phyloP scores from a whole-genome alignment of 2,888 invertebrate species.

The Orthosia cruda region DNA sequence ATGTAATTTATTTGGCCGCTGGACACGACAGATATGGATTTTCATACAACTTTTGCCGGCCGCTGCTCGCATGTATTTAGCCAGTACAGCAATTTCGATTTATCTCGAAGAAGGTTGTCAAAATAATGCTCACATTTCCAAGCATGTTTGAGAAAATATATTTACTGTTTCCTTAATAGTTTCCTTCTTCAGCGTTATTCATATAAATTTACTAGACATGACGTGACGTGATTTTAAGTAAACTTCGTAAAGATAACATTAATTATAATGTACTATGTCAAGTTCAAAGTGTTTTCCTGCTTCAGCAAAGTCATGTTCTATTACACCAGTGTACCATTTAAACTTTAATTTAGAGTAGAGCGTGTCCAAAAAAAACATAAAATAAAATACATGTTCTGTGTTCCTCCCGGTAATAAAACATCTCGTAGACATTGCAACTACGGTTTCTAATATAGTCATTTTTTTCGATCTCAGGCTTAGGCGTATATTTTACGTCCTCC shows the following conservation, averaged over 20 bases:
- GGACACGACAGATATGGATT: too few relatives aligned
- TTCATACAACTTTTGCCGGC: too few relatives aligned
- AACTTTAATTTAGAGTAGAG: slow-evolving; percentile 28
- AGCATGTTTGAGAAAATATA: too few relatives aligned
- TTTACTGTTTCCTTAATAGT: too few relatives aligned
- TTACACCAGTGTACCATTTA: slow-evolving; percentile 32
- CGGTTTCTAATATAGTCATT: slow-evolving; percentile 44
- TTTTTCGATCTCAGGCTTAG: slow-evolving; percentile 32
- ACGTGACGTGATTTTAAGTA: not conserved
- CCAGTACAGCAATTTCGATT: too few relatives aligned
- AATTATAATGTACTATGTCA: not conserved
- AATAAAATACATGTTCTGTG: slow-evolving; percentile 38
- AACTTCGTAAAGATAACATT: slow-evolving; percentile 2
- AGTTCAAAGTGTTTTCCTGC: not conserved
- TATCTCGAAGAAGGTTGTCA: too few relatives aligned
- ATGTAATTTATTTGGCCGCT: too few relatives aligned
- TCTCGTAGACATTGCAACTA: slow-evolving; percentile 42
- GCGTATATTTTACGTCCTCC: slow-evolving; percentile 51
- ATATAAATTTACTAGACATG: not conserved
- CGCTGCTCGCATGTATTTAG: too few relatives aligned
- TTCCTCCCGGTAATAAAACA: slow-evolving; percentile 47
- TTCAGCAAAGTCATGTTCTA: too few relatives aligned
- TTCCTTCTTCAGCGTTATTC: slow-evolving; percentile 1
- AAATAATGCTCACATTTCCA: too few relatives aligned
- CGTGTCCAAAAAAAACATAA: slow-evolving; percentile 29